phyloP scores from a whole-genome alignment of 1,140 invertebrate genomes.

The Lepidurus couesii region DNA sequence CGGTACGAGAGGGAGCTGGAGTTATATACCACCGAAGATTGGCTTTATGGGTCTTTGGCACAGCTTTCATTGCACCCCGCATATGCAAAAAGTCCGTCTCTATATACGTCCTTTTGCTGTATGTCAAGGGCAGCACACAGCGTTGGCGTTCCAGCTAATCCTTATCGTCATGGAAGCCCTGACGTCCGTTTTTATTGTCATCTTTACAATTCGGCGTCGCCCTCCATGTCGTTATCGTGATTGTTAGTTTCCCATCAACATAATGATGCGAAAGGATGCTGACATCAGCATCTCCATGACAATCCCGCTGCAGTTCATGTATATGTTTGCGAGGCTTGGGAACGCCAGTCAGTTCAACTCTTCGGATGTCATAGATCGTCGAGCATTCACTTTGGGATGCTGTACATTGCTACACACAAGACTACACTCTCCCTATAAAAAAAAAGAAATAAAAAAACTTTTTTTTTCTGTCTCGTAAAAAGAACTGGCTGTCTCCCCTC shows the following conservation, averaged over 20 bases:
- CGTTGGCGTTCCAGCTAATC: constrained; percentile 8
- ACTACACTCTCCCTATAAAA: background rate
- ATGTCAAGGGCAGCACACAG: constrained; percentile 3
- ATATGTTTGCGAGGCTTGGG: background rate
- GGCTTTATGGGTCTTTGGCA: background rate
- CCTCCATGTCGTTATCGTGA: constrained; percentile 14
- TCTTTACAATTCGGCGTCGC: constrained; percentile 21
- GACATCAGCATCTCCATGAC: constrained; percentile 21
- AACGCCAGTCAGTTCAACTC: background rate
- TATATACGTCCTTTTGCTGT: background rate
- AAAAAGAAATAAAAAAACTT: background rate
- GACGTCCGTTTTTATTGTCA: background rate
- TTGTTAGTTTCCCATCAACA: constrained; percentile 19
- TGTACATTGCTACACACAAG: background rate
- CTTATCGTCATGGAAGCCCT: constrained; percentile 2
- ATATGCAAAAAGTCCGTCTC: constrained; percentile 3
- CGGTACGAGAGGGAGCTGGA: background rate
- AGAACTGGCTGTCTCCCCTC: background rate
- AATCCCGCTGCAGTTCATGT: constrained; percentile 13
- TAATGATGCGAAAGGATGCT: constrained; percentile 22
- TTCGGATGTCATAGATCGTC: background rate
- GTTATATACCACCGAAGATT: background rate
- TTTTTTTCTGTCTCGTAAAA: background rate
- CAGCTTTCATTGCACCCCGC: constrained; percentile 6
- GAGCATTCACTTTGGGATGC: background rate